Evolutionary conservation across 1,140 invertebrate species (phyloP).

Genomic region (Calycopis cecrops): DNA sequence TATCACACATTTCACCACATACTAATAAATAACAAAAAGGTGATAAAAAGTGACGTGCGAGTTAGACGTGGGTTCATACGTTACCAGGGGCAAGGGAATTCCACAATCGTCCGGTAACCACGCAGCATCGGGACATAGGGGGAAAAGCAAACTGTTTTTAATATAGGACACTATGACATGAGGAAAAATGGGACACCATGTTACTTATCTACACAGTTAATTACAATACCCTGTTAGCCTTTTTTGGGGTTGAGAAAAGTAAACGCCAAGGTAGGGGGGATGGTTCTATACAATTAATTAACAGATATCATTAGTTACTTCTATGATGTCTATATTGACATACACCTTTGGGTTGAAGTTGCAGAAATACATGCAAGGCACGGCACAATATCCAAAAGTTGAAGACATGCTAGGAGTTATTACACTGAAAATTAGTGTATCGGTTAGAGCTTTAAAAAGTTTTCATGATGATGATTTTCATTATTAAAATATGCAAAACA

Average conservation of each 20-base stretch:
- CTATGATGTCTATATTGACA: conserved; percentile 17
- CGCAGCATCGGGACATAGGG: conserved; percentile 64
- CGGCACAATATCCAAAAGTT: no score
- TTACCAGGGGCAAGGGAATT: conserved; percentile 56
- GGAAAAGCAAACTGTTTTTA: conserved; percentile 64
- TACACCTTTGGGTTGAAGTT: conserved; percentile 58
- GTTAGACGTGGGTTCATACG: conserved; percentile 57
- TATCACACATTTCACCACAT: conserved; percentile 99
- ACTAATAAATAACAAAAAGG: conserved; percentile 76
- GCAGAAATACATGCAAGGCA: conserved; percentile 19
- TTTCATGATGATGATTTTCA: no score
- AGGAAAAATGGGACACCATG: conserved; percentile 20
- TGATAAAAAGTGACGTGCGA: conserved; percentile 24
- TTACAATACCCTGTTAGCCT: conserved; percentile 23
- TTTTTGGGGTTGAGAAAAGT: conserved; percentile 30
- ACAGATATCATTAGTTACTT: conserved; percentile 13
- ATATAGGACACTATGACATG: conserved; percentile 39
- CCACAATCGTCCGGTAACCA: conserved; percentile 42
- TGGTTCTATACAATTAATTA: conserved; percentile 32
- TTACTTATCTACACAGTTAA: conserved; percentile 27
- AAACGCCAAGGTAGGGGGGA: conserved; percentile 63
- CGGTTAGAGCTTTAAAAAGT: no score
- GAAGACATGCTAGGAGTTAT: no score
- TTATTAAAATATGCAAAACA: no score
- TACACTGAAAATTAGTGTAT: no score